Conservation (phyloP, 1,140 invertebrate genomes). For the Stenopsyche tienmushanensis region DNA sequence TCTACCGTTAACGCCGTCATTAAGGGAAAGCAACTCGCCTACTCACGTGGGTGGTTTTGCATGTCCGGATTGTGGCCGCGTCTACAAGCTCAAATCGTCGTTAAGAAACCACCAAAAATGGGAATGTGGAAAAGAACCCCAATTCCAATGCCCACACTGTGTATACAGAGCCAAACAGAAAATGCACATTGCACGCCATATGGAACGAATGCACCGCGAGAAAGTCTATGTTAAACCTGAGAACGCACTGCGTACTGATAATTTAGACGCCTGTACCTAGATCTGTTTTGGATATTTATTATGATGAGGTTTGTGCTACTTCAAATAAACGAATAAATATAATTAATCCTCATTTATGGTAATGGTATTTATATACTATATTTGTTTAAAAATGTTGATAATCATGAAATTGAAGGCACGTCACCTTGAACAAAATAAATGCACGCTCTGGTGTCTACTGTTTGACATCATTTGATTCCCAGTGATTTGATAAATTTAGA, state of each 20-base stretch:
- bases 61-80: conserved; percentile 75
- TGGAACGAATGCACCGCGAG: conserved; percentile 84
- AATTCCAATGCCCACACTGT: conserved; percentile 80
- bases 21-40: conserved; percentile 50
- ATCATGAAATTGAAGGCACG: too few species aligned
- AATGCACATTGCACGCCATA: conserved; percentile 83
- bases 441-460: too few species aligned
- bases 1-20: conserved; percentile 55
- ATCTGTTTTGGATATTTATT: conserved; percentile 15
- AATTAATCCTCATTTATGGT: too few species aligned
- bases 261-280: conserved; percentile 57
- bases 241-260: conserved; percentile 52
- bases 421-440: too few species aligned
- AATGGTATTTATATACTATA: too few species aligned
- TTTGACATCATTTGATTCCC: too few species aligned
- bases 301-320: too few species aligned
- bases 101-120: conserved; percentile 83
- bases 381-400: too few species aligned
- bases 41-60: conserved; percentile 63
- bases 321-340: too few species aligned
- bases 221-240: conserved; percentile 59
- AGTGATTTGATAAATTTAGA: too few species aligned
- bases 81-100: conserved; percentile 82
- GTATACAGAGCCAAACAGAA: conserved; percentile 81
- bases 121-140: conserved; percentile 83